Base-by-base conservation (phyloP, 2,797 vertebrate genomes). In the Rhinogobio ventralis region DNA sequence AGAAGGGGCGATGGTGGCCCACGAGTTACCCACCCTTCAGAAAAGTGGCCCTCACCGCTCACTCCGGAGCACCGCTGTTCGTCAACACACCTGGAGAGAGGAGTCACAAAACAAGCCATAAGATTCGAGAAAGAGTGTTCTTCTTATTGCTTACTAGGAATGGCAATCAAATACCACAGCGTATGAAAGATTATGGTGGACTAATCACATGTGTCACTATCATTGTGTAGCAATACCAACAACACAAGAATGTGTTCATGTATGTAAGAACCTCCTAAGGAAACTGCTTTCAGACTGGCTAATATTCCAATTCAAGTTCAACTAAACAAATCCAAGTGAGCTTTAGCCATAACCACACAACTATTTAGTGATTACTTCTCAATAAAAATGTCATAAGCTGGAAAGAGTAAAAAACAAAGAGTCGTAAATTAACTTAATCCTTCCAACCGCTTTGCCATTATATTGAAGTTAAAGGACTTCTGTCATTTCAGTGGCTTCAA, bases 11-110 rank as follows among this genome's bases (percentile, higher is more conserved):
- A 42, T 30, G 73, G 57, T 74, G 82, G 86, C 88, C 89, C 86
- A 87, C 91, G 92, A 90, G 92, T 89, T 85, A 90, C 90, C 88
- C 51, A 88, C 66, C 51, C 51, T 83, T 51, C 79, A 81, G 81
- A 79, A 82, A 9, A 67, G 76, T 36, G 45, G 81, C 77, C 67
- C 67, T 82, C 73, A 74, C n/a, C 68, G 75, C 77, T 78, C 51
- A 49, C 45, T 28, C 49, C 46, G 57, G 71, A 80, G 69, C 62
- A 62, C 42, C 46, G 23, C 55, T 77, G 84, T 30, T 81, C 62
- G 25, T 79, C 83, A 55, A 79, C 73, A 88, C 20, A 86, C 39
- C 88, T 87, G 69, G 10, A 19, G 14, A 80, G 51, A 79, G 33
- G 42, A 81, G 68, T n/a, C 4, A 85, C 19, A 81, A 20, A 45